Evolutionary conservation across 2,888 invertebrate species (phyloP).

Genomic region (Syritta pipiens): DNA sequence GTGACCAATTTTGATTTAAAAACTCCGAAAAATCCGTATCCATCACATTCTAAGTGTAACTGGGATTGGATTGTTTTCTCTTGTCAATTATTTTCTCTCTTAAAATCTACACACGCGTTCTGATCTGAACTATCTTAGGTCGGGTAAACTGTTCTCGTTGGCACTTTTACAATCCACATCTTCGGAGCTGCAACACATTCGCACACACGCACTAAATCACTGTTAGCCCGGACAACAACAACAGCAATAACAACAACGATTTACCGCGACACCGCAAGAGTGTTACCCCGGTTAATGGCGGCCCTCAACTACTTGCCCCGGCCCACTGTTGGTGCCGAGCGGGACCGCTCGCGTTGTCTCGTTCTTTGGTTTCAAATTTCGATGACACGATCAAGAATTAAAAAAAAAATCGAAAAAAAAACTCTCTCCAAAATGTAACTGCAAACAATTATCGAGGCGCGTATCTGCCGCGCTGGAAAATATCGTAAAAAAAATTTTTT

Average conservation of each 20-base stretch:
- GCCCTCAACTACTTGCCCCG: constrained; percentile 22
- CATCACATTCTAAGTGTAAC: constrained; percentile 69
- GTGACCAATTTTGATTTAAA: constrained; percentile 72
- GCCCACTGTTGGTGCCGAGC: not conserved
- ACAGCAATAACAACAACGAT: constrained; percentile 36
- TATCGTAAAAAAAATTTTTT: not conserved
- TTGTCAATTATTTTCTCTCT: constrained; percentile 25
- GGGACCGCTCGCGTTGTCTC: not conserved
- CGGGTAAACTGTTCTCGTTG: constrained; percentile 69
- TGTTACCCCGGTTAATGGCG: too few relatives aligned
- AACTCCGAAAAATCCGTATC: constrained; percentile 73
- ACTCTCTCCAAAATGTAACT: constrained; percentile 18
- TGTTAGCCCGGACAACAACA: constrained; percentile 3
- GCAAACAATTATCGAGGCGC: constrained; percentile 11
- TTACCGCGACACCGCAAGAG: too few relatives aligned
- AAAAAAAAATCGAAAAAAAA: constrained; percentile 18
- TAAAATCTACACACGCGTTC: not conserved
- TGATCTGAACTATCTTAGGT: constrained; percentile 52
- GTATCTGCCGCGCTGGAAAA: not conserved
- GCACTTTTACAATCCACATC: constrained; percentile 69
- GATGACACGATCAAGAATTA: constrained; percentile 54
- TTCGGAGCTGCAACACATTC: constrained; percentile 41
- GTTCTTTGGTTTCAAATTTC: constrained; percentile 48
- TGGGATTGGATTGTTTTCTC: constrained; percentile 45
- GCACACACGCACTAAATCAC: constrained; percentile 11